Evolutionary conservation across 2,113 vertebrate species (phyloP), one percentile per base, ranked within the genome.

Genomic region (Ardeotis arabs): DNA sequence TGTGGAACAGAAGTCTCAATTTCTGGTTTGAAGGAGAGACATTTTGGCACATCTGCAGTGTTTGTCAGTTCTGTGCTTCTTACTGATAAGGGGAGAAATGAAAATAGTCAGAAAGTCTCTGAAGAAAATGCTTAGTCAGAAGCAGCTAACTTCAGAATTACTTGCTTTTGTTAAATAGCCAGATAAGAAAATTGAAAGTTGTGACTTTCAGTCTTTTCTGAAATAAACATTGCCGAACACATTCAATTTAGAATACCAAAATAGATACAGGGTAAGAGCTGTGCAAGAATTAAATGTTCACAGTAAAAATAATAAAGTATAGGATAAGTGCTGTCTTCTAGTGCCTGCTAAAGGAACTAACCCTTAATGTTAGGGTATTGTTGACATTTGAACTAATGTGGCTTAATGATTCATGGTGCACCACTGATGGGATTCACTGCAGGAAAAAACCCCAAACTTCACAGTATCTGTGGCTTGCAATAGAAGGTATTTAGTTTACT

Each of bases 91-190:
- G 63, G 72, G 52, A 93, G 52, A 60, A 90, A 69, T 7, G 0
- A 84, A 88, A 66, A 77, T 41, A 74, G 50, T 80, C 55, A 73
- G 62, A 67, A 89, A 33, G n/a, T 68, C 31, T 85, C 80, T 55
- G 63, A 76, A 91, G 60, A 93, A 94, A 70, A 67, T 81, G 75
- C 75, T 83, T 74, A 35, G 55, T 94, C 85, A 90, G 81, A 87
- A 74, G 78, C 47, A 77, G 29, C 64, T 90, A 44, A 86, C 84
- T 88, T 81, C 58, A 70, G 56, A 86, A 49, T 59, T 63, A 27
- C 45, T 84, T 84, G 27, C 28, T 86, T 35, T 44, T 88, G 41
- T 86, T 93, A 28, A 14, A 3, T 35, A 52, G 83, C 37, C 74
- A 90, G 35, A 67, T 90, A 59, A 90, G 73, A 93, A 95, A 89